A percentile compares a stretch with the other conserved stretches of the same genome.
phyloP scores from a whole-genome alignment of 2,888 invertebrate genomes.

The Myopa testacea region DNA sequence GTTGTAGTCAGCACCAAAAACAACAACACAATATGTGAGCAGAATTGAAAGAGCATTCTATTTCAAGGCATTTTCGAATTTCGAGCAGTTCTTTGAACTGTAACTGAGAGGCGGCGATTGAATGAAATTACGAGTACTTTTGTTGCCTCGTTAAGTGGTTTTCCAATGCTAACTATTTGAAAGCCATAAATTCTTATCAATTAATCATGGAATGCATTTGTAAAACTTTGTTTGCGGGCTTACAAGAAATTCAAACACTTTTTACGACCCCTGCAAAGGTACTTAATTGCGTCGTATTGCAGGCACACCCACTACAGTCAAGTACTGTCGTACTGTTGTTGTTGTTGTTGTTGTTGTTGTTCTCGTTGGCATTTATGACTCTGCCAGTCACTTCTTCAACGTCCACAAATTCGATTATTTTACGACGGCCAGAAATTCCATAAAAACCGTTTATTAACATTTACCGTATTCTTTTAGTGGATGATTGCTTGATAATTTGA shows the following conservation, averaged over 20 bases:
- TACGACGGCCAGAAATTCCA: background rate
- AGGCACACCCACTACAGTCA: background rate
- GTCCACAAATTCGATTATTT: conserved; percentile 6
- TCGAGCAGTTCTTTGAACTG: too few relatives aligned
- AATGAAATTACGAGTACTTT: background rate
- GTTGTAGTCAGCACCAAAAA: too few relatives aligned
- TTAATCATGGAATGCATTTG: conserved; percentile 5
- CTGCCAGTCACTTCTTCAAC: conserved; percentile 4
- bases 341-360: background rate
- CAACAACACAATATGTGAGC: too few relatives aligned
- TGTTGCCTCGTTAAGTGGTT: background rate
- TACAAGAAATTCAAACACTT: background rate
- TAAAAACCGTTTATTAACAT: too few relatives aligned
- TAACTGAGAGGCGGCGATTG: background rate
- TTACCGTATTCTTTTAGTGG: too few relatives aligned
- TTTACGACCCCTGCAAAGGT: background rate
- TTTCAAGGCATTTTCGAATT: too few relatives aligned
- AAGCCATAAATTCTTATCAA: too few relatives aligned
- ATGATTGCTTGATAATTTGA: too few relatives aligned
- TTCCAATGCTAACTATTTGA: too few relatives aligned
- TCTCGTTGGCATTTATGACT: conserved; percentile 6
- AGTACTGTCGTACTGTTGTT: background rate
- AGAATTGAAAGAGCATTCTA: too few relatives aligned
- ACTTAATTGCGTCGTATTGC: background rate
- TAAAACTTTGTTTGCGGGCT: background rate